Evolutionary conservation across 2,113 vertebrate species (phyloP).

Genomic region (Mus musculus): GRCm39 chr5:21981501-21982000

Average conservation of each 20-base stretch:
- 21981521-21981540: background rate
- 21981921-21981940: no score
- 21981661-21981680: background rate
- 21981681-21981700: background rate
- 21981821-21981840: constrained; percentile 52
- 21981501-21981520: background rate
- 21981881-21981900: background rate
- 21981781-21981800: constrained; percentile 98
- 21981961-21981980: no score
- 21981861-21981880: background rate
- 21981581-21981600: constrained; percentile 26
- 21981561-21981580: background rate
- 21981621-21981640: background rate
- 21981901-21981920: no score
- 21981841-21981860: background rate
- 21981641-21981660: constrained; percentile 26
- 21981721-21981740: constrained; percentile 99
- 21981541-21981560: background rate
- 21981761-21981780: constrained; percentile 98
- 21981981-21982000: no score
- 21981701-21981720: constrained; percentile 91
- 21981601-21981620: background rate
- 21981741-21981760: constrained; percentile 98
- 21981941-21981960: no score
- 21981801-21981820: constrained; percentile 97